Evolutionary conservation across 2,113 vertebrate species (phyloP).

Genomic region (Carettochelys insculpta): DNA sequence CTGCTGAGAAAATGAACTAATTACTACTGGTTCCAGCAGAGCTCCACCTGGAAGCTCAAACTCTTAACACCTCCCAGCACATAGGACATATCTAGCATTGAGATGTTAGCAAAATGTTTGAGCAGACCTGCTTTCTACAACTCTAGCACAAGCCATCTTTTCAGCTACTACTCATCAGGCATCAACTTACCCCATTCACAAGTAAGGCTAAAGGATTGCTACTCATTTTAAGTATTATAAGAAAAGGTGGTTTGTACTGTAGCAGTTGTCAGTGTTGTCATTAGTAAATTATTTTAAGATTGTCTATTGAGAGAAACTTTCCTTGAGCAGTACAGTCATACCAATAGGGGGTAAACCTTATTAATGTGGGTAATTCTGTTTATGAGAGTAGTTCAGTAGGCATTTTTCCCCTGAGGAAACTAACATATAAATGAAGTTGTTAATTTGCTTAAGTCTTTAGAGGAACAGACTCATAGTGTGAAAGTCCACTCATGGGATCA

Average conservation of each 20-base stretch:
- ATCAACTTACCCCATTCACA: rapidly evolving
- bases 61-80: neutral
- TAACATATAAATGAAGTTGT: neutral
- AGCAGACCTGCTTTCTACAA: neutral
- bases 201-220: neutral
- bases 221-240: neutral
- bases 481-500: neutral
- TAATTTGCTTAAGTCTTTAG: neutral
- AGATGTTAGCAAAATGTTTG: rapidly evolving
- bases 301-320: neutral
- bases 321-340: neutral
- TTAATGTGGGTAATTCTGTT: conserved; percentile 8
- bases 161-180: neutral
- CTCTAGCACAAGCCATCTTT: neutral
- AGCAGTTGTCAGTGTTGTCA: neutral
- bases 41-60: neutral
- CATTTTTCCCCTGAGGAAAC: neutral
- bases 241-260: neutral
- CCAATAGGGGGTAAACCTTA: conserved; percentile 24
- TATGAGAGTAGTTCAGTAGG: neutral
- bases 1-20: rapidly evolving
- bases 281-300: conserved; percentile 1
- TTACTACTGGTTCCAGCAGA: neutral
- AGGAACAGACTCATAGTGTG: neutral
- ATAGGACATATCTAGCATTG: neutral